Base-by-base conservation (phyloP, 2,797 vertebrate genomes). In the Coreius guichenoti region DNA sequence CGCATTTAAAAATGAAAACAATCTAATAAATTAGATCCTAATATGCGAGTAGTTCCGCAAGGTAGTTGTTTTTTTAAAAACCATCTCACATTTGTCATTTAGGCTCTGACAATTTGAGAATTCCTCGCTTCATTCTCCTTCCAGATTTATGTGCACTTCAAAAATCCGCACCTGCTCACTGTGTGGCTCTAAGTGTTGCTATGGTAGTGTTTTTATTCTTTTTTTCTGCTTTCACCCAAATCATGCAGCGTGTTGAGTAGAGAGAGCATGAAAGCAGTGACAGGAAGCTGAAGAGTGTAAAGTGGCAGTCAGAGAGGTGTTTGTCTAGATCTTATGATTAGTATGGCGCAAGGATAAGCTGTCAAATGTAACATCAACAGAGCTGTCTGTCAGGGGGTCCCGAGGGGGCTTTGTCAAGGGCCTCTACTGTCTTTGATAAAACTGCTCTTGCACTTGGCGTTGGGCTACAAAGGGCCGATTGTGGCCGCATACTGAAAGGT, bases 241-340 rank as follows among this genome's bases (percentile, higher is more conserved):
- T 84, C 86, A 83, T 84, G 81, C 88, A 81, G 86, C 26, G 74
- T 61, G 13, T 85, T 85, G 77, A 80, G 84, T 72, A 80, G 74
- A 54, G 82, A 81, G 70, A 86, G 81, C 86, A 86, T 58, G 45
- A 83, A 81, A 87, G 86, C 81, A 56, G 67, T 85, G 89, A 88
- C 84, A 90, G 87, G 86, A 89, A 89, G 77, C 81, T 26, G 81
- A 86, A 51, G 77, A 83, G 86, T 86, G 88, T 68, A 85, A 90
- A 89, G 85, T 88, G 84, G 81, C 86, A 89, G 78, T 76, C 87
- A 63, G 68, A 79, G 72, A 89, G 85, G 86, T 87, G 89, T 91
- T 89, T 83, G 70, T 91, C 85, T 89, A 89, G 89, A 89, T 90
- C 83, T 85, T 83, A 80, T 88, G 89, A 90, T 90, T 90, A 88